These are phyloP conservation scores for Puffinus mauretanicus DNA, from an alignment of 2,113 vertebrate genomes.

Conservation along the genomic window DNA sequence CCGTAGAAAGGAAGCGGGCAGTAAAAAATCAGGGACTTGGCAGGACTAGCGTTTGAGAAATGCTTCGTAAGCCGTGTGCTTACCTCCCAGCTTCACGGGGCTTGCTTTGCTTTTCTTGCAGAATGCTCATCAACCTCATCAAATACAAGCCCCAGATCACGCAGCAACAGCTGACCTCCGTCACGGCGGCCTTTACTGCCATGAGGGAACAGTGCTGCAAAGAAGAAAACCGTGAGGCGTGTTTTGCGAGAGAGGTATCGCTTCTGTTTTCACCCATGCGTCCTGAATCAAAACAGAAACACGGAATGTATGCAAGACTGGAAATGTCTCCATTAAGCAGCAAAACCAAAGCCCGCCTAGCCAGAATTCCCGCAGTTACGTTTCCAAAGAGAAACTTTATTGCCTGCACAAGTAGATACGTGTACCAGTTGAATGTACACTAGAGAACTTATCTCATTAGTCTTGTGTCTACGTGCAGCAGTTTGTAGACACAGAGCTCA, in stretches of 20 bases:
- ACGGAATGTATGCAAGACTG: accelerated
- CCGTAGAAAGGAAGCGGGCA: neutral
- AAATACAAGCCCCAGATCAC: conserved; percentile 9
- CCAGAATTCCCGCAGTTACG: neutral
- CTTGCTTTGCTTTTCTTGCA: neutral
- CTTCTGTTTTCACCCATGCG: accelerated
- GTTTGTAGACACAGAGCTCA: neutral
- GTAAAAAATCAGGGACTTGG: neutral
- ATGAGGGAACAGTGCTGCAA: conserved; percentile 40
- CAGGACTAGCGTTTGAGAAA: accelerated
- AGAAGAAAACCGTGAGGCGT: neutral
- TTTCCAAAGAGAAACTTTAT: neutral
- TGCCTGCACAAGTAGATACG: neutral
- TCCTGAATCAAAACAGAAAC: neutral
- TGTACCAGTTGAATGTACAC: accelerated
- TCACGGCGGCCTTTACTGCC: neutral
- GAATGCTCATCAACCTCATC: conserved; percentile 41
- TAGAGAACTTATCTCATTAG: too few relatives aligned
- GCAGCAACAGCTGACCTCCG: neutral
- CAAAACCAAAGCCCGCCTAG: neutral
- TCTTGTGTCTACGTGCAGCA: neutral
- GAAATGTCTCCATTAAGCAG: neutral
- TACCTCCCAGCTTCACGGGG: neutral
- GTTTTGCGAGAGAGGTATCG: conserved; percentile 48
- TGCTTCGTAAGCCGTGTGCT: accelerated